These are phyloP conservation scores for Bombycilla garrulus DNA, from an alignment of 2,113 vertebrate species.

Conservation along the genomic window DNA sequence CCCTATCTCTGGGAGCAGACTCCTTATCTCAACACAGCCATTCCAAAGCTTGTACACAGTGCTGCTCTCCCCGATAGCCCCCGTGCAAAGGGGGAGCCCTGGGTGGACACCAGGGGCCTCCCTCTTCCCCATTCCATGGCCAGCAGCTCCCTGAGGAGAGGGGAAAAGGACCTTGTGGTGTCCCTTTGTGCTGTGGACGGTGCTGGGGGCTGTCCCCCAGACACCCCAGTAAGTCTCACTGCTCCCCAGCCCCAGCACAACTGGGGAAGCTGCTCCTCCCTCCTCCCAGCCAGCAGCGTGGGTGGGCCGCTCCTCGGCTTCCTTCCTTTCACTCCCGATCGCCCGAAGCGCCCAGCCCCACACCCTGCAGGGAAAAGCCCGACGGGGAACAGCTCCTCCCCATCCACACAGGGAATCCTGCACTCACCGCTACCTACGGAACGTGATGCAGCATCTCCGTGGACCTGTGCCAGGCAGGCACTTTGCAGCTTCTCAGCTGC, in stretches of 20 bases:
- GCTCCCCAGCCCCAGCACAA: background rate
- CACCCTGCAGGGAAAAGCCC: background rate
- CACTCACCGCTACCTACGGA: accelerated
- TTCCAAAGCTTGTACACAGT: background rate
- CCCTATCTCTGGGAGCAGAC: background rate
- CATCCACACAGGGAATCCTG: background rate
- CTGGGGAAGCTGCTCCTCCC: background rate
- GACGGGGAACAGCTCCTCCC: background rate
- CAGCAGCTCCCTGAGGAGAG: background rate
- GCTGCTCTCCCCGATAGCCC: accelerated
- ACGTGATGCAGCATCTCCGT: background rate
- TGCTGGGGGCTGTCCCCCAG: background rate
- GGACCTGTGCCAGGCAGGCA: background rate
- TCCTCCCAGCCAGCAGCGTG: background rate
- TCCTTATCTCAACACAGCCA: background rate
- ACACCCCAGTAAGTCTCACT: background rate
- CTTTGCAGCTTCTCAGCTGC: background rate
- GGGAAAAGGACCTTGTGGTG: background rate
- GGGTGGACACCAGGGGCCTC: background rate
- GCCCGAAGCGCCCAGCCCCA: background rate
- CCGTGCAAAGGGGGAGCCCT: background rate
- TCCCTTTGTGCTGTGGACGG: background rate
- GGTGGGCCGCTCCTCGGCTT: background rate
- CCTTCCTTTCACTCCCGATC: background rate
- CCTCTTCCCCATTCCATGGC: background rate